Conservation (phyloP, 2,888 invertebrate species). For the Leptinotarsa tumamoca region DNA sequence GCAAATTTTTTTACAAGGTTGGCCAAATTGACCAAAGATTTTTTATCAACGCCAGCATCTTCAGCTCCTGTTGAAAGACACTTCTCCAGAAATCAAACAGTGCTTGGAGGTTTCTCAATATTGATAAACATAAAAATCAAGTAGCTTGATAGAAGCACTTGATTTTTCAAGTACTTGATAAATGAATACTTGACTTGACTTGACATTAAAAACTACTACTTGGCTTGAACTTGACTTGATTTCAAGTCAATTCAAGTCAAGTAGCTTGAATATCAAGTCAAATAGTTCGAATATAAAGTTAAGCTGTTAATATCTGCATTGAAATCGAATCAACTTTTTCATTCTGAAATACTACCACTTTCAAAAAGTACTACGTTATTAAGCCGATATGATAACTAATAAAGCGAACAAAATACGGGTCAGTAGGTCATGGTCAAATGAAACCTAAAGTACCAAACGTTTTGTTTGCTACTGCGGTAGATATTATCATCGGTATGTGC, state of each 20-base stretch:
- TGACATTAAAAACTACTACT: conserved; percentile 13
- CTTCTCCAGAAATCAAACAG: conserved; percentile 33
- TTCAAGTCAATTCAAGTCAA: conserved; percentile 18
- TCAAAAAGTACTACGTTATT: no score
- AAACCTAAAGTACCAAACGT: no score
- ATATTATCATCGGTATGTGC: no score
- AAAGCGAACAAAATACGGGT: no score
- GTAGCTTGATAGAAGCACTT: background rate
- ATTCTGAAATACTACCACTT: no score
- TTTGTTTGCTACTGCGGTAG: no score
- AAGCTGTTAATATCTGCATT: conserved; percentile 17
- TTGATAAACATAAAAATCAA: background rate
- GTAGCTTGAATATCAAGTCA: conserved; percentile 10
- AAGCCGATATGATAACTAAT: no score
- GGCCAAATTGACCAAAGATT: conserved; percentile 42
- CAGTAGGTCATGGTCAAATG: no score
- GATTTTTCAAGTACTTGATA: conserved; percentile 18
- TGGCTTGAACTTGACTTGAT: conserved; percentile 24
- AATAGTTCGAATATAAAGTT: background rate
- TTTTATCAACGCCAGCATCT: conserved; percentile 39
- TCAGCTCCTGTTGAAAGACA: conserved; percentile 41
- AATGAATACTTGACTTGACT: conserved; percentile 12
- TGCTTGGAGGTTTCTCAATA: no score
- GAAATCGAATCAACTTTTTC: no score
- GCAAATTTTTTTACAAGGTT: conserved; percentile 40